Conservation (phyloP, 2,888 invertebrate genomes). For the Melanchra persicariae region DNA sequence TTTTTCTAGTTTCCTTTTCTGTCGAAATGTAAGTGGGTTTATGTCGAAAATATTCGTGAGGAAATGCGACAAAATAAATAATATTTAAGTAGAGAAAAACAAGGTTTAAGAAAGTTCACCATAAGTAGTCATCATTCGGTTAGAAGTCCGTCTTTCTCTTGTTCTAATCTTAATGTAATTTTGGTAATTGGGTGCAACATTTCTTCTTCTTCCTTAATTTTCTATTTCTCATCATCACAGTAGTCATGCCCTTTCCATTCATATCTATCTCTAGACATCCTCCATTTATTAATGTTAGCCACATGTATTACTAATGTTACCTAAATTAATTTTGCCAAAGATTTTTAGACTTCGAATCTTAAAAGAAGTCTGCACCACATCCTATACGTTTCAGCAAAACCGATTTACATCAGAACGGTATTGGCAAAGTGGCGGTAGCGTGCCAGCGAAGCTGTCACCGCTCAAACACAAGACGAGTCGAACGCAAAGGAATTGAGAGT, state of each 20-base stretch:
- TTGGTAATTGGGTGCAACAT: no score
- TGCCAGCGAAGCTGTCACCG: constrained; percentile 35
- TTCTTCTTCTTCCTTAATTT: no score
- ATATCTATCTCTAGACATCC: no score
- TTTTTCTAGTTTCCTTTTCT: constrained; percentile 36
- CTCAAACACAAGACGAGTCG: constrained; percentile 45
- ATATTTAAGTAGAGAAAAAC: not conserved
- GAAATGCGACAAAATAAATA: not conserved
- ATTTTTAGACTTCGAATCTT: constrained; percentile 1
- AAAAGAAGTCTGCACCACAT: not conserved
- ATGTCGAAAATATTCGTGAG: not conserved
- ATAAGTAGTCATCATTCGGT: no score
- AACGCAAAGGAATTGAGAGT: constrained; percentile 56
- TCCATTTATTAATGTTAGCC: no score
- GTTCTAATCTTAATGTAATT: no score
- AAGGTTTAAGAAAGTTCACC: not conserved
- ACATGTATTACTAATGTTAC: no score
- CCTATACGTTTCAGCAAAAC: constrained; percentile 9
- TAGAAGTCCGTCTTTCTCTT: no score
- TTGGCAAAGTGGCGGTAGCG: constrained; percentile 37
- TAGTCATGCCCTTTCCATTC: no score
- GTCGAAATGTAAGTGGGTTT: constrained; percentile 2
- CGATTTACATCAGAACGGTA: constrained; percentile 40
- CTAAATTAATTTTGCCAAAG: no score
- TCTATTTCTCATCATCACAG: no score